A percentile compares a stretch with the other conserved stretches of the same genome.
Evolutionary conservation across 2,888 invertebrate genomes (phyloP).

Genomic region (Amiota minor): DNA sequence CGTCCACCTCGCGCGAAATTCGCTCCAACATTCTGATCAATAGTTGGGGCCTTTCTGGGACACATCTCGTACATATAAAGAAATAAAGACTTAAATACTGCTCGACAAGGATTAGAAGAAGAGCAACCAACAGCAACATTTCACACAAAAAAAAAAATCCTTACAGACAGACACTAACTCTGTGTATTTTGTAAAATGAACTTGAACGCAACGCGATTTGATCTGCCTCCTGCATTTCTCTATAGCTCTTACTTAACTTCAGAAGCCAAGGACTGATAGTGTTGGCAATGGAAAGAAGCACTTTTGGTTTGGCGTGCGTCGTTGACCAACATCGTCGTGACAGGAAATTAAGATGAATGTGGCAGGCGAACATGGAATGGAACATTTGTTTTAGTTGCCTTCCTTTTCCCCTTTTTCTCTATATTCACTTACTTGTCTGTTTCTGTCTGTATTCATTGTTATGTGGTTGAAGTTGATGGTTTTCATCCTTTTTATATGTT

Average conservation of each 20-base stretch:
- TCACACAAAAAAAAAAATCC: constrained; percentile 48
- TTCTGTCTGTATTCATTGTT: background rate
- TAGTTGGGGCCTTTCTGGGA: no score
- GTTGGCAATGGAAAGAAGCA: constrained; percentile 45
- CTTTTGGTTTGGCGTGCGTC: constrained; percentile 37
- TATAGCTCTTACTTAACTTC: constrained; percentile 25
- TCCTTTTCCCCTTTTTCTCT: background rate
- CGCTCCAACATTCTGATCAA: no score
- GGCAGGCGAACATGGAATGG: constrained; percentile 48
- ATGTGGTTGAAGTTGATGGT: background rate
- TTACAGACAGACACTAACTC: background rate
- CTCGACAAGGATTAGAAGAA: constrained; percentile 16
- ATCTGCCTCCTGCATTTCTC: constrained; percentile 35
- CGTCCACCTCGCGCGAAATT: no score
- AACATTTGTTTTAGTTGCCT: constrained; percentile 6
- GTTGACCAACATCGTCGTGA: constrained; percentile 59
- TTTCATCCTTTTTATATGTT: constrained; percentile 7
- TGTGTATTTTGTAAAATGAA: constrained; percentile 31
- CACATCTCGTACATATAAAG: constrained; percentile 27
- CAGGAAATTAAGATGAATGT: constrained; percentile 67
- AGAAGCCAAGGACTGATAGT: constrained; percentile 29
- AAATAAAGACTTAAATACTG: constrained; percentile 38
- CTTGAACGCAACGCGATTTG: constrained; percentile 27
- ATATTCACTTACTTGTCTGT: background rate
- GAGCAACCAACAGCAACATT: constrained; percentile 10